These are phyloP conservation scores for Lepidostoma basale DNA, from an alignment of 1,140 invertebrate species.

Conservation along the genomic window DNA sequence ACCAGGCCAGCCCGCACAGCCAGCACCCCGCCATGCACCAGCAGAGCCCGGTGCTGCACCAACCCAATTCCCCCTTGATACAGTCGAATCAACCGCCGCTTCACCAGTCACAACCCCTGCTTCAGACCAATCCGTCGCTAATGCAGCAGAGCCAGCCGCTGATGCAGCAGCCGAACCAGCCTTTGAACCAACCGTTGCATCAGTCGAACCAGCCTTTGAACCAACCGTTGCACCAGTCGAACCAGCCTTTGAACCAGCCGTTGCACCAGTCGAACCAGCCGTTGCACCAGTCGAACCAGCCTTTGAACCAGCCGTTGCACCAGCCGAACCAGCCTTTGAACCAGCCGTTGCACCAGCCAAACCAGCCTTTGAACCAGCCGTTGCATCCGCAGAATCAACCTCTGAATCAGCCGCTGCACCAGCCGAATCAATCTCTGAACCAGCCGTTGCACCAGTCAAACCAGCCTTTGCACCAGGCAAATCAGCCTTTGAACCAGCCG, in stretches of 20 bases:
- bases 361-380: slow-evolving; percentile 22
- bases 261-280: slow-evolving; percentile 21
- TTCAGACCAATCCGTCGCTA: not conserved
- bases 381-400: slow-evolving; percentile 11
- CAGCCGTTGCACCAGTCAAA: slow-evolving; percentile 20
- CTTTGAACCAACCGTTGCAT: slow-evolving; percentile 25
- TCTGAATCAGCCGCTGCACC: slow-evolving; percentile 12
- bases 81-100: not conserved
- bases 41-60: slow-evolving; percentile 5
- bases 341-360: slow-evolving; percentile 24
- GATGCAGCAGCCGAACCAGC: slow-evolving; percentile 13
- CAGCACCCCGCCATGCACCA: slow-evolving; percentile 23
- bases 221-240: slow-evolving; percentile 25
- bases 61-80: not conserved
- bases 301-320: too few species aligned
- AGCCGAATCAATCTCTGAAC: slow-evolving; percentile 33
- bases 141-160: not conserved
- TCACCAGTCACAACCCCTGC: slow-evolving; percentile 17
- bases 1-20: slow-evolving; percentile 10
- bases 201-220: slow-evolving; percentile 8
- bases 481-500: slow-evolving; percentile 1
- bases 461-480: slow-evolving; percentile 25
- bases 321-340: slow-evolving; percentile 20
- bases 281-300: slow-evolving; percentile 26
- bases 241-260: slow-evolving; percentile 18